Conservation (phyloP, 1,140 invertebrate genomes). For the Hycleus cichorii region DNA sequence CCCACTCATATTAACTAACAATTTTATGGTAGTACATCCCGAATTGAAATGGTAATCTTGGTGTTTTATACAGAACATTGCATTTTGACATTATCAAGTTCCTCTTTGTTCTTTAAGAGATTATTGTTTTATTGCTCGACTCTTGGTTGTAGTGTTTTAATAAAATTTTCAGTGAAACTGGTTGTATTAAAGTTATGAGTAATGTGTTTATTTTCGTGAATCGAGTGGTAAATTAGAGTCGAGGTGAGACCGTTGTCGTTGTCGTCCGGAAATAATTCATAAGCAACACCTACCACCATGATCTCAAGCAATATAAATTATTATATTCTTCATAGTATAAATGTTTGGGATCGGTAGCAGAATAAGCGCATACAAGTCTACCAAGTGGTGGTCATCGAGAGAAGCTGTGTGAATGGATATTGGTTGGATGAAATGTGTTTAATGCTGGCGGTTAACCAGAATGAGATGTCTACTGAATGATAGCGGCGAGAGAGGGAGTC, state of each 20-base stretch:
- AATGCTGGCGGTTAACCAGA: conserved; percentile 20
- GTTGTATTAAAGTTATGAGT: conserved; percentile 3
- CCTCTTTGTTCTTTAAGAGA: too few species aligned
- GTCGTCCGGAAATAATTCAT: conserved; percentile 7
- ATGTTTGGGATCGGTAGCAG: not conserved
- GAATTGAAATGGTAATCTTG: conserved; percentile 23
- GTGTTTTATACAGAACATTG: conserved; percentile 5
- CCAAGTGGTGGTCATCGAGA: conserved; percentile 7
- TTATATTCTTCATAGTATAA: not conserved
- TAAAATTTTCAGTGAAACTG: not conserved
- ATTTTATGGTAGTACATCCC: conserved; percentile 27
- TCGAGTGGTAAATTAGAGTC: conserved; percentile 4
- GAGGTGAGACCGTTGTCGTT: conserved; percentile 4
- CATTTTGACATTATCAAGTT: too few species aligned
- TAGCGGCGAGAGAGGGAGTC: conserved; percentile 4
- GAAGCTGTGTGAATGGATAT: conserved; percentile 17
- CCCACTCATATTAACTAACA: conserved; percentile 28
- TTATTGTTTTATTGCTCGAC: too few species aligned
- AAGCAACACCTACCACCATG: conserved; percentile 7
- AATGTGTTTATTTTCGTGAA: conserved; percentile 11
- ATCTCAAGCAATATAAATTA: not conserved
- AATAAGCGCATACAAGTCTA: conserved; percentile 3
- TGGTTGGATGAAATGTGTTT: conserved; percentile 22
- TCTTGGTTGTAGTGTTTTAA: too few species aligned
- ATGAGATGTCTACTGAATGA: conserved; percentile 23